Percentiles rank a stretch among this genome's conserved stretches.
These are phyloP conservation scores for Holothuria leucospilota DNA, from an alignment of 53 echinoderm and acorn worm genomes.

Conservation along the genomic window DNA sequence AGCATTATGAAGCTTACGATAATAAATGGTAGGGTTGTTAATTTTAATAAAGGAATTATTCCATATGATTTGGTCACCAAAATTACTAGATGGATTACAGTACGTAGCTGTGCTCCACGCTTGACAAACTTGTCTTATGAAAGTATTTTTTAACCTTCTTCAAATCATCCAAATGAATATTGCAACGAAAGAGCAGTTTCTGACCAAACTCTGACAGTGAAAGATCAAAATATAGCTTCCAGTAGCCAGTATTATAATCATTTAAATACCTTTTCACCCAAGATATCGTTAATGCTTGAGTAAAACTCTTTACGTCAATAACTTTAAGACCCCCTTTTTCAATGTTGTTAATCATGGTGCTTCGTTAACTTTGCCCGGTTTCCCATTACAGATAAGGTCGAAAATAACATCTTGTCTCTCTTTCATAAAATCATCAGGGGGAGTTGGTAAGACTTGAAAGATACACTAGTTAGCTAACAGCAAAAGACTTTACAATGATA, in stretches of 20 bases:
- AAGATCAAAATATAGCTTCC: background rate
- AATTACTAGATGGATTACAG: background rate
- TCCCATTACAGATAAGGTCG: constrained; percentile 13
- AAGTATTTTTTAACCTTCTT: background rate
- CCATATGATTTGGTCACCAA: constrained; percentile 1
- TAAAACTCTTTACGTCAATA: background rate
- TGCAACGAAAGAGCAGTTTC: background rate
- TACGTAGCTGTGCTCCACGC: background rate
- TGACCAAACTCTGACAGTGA: background rate
- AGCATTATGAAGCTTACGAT: no score
- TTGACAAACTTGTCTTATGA: no score
- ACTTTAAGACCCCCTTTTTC: background rate
- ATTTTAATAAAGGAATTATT: no score
- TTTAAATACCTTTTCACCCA: background rate
- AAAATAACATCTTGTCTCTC: background rate
- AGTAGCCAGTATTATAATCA: background rate
- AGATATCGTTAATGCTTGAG: background rate
- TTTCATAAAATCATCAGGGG: background rate
- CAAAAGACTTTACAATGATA: constrained; percentile 23
- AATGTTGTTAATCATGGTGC: no score
- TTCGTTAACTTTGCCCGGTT: background rate
- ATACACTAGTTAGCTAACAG: background rate
- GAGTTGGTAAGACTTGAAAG: constrained; percentile 23
- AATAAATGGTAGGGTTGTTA: no score
- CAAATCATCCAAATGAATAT: background rate